Evolutionary conservation across 2,113 vertebrate species (phyloP), one percentile per base, ranked within the genome.

Genomic region (Atrichornis clamosus): DNA sequence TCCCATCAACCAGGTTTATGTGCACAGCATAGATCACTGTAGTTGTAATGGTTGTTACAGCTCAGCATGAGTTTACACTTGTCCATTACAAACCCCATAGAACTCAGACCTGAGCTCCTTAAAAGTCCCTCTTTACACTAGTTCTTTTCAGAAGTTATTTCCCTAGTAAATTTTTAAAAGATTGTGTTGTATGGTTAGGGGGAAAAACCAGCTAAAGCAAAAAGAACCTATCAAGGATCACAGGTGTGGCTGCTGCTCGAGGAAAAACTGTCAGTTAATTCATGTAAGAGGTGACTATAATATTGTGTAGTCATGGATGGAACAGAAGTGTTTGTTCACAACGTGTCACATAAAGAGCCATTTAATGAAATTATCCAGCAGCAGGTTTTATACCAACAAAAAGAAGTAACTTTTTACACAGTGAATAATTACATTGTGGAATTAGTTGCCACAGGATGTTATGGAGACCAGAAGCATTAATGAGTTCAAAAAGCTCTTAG

Each of bases 381-480:
- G 68, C 55, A 86, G 19, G 42, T 86, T 88, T 95, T 92, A 89
- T 86, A 80, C 37, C 72, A 92, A 76, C 47, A 74, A 74, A 90
- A 89, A 76, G 88, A 95, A 95, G 41, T 84, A 77, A 70, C 59
- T 55, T 94, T 97, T 93, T 80, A 88, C 53, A 42, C 16, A 55
- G 55, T 27, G 33, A 93, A 70, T 94, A 88, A 86, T 93, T 93
- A 63, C 39, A 39, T 65, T 77, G 26, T 74, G 72, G 80, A 88
- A 88, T 92, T 93, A 92, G 77, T 95, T 93, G 68, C 76, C 83
- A 95, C 33, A 47, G 95, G 72, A 90, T 89, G 59, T 93, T 93
- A 42, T 6, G 33, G 47, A 86, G 46, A 88, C 68, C 42, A 78
- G 79, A 74, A 92, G 70, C 72, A 78, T 63, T 93, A 81, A 67